phyloP scores from a whole-genome alignment of 2,113 vertebrate genomes.

The Caretta caretta region DNA sequence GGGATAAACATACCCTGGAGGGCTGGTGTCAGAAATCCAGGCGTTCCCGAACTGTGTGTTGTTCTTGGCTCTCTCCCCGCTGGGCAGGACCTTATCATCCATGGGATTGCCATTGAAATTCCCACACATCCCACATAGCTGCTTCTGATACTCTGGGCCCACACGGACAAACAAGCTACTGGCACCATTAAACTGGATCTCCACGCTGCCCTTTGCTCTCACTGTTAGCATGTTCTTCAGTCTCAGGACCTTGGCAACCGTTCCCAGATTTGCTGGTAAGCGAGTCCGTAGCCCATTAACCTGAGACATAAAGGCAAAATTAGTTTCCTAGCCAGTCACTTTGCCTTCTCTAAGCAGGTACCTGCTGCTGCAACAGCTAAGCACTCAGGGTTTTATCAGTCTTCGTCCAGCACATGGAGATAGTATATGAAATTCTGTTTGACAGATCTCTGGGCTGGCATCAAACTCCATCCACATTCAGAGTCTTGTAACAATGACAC shows the following conservation, averaged over 20 bases:
- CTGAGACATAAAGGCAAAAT: constrained; percentile 31
- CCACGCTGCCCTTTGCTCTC: constrained; percentile 16
- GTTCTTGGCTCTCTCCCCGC: not conserved
- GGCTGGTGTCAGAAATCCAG: not conserved
- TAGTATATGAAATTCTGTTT: not conserved
- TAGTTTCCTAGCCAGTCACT: not conserved
- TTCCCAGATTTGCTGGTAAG: not conserved
- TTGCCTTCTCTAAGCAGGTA: not conserved
- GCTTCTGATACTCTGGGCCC: not conserved
- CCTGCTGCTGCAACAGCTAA: not conserved
- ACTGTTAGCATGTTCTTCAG: constrained; percentile 53
- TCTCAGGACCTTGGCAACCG: accelerated
- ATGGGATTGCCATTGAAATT: constrained; percentile 72
- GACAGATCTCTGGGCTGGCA: not conserved
- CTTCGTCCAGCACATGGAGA: not conserved
- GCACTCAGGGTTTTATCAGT: not conserved
- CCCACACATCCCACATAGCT: constrained; percentile 79
- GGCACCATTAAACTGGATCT: constrained; percentile 64
- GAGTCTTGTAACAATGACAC: not conserved
- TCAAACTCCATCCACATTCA: not conserved
- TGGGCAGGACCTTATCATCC: constrained; percentile 75
- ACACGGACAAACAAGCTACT: constrained; percentile 61
- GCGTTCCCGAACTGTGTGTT: not conserved
- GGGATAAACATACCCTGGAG: not conserved
- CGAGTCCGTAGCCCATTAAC: constrained; percentile 69